Conservation (phyloP, 2,797 vertebrate species). For the Chromobotia macracanthus region DNA sequence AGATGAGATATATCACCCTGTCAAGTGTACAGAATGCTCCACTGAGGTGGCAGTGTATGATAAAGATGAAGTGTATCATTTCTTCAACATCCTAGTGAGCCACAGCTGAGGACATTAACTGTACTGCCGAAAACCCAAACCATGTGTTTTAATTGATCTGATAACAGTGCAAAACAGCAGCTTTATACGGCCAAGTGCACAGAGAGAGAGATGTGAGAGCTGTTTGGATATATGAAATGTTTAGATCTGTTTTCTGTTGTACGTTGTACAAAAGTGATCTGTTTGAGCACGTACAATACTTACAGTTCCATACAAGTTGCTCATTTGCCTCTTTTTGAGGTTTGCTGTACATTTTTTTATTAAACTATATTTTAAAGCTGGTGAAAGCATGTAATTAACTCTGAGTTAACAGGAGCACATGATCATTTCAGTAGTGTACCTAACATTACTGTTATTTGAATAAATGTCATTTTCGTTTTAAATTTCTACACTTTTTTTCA, state of each 20-base stretch:
- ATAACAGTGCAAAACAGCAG: background rate
- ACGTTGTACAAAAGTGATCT: background rate
- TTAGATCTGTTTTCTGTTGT: background rate
- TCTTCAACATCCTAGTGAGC: constrained; percentile 94
- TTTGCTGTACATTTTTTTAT: background rate
- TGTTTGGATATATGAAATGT: no score
- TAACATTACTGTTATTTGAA: constrained; percentile 10
- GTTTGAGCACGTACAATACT: background rate
- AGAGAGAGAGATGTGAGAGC: background rate
- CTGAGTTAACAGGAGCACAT: background rate
- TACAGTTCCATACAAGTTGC: background rate
- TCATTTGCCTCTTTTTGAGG: background rate
- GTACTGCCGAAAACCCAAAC: background rate
- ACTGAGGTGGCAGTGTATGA: constrained; percentile 94
- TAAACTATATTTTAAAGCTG: background rate
- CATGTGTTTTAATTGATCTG: background rate
- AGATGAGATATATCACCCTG: constrained; percentile 89
- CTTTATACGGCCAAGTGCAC: background rate
- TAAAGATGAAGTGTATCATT: constrained; percentile 95
- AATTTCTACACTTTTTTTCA: background rate
- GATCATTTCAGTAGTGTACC: background rate
- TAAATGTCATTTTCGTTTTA: constrained; percentile 29
- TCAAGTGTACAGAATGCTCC: constrained; percentile 89
- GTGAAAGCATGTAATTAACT: background rate
- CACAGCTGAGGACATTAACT: constrained; percentile 79